Percentiles rank a stretch among this genome's conserved stretches.
These are phyloP conservation scores for Marasmarcha lunaedactyla DNA, from an alignment of 2,888 invertebrate genomes.

Conservation along the genomic window DNA sequence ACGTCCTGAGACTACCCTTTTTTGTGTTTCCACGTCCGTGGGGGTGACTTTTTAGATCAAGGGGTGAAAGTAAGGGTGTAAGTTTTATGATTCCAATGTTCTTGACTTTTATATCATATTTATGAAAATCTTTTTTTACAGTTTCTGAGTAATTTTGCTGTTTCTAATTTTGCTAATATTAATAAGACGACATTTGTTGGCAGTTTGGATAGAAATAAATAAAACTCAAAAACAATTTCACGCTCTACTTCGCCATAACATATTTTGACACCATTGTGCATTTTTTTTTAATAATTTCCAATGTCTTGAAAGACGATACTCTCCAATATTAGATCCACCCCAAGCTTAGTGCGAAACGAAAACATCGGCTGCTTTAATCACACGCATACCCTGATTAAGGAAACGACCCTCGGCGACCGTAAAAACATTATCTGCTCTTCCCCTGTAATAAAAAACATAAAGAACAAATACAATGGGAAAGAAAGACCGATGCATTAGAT, in stretches of 20 bases:
- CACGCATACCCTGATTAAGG: conserved; percentile 61
- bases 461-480: conserved; percentile 62
- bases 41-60: conserved; percentile 66
- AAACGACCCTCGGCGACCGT: conserved; percentile 53
- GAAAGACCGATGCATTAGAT: conserved; percentile 50
- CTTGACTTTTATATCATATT: conserved; percentile 64
- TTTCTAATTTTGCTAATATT: too few species aligned
- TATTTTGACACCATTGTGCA: too few species aligned
- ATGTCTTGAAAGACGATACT: too few species aligned
- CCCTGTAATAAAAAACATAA: conserved; percentile 64
- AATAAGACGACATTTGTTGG: too few species aligned
- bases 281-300: too few species aligned
- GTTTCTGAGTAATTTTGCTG: too few species aligned
- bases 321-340: too few species aligned
- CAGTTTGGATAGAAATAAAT: too few species aligned
- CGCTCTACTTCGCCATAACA: too few species aligned
- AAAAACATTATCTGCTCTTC: conserved; percentile 67
- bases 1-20: conserved; percentile 58
- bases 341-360: conserved; percentile 14
- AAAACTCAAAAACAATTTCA: too few species aligned
- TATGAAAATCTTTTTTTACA: conserved; percentile 37
- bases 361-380: conserved; percentile 57
- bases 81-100: conserved; percentile 56
- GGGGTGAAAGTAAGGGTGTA: conserved; percentile 59
- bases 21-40: conserved; percentile 61